A percentile compares a stretch with the other conserved stretches of the same genome.
Conservation (phyloP, 92 coral and sea anemone species). For the Actinostola sp. region DNA sequence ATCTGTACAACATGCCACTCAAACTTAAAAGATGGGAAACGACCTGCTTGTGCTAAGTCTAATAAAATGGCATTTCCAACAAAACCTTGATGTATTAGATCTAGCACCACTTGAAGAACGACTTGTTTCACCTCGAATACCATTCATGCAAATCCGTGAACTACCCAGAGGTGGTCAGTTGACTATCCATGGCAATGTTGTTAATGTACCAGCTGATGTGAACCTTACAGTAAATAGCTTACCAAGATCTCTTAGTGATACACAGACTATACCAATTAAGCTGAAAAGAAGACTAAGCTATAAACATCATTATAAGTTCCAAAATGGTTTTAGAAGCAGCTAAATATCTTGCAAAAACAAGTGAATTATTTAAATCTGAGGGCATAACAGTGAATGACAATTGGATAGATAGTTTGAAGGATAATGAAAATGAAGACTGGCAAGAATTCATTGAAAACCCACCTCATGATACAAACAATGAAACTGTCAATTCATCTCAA, state of each 20-base stretch:
- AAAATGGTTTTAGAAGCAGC: constrained; percentile 64
- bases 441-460: constrained; percentile 17
- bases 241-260: constrained; percentile 53
- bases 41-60: too few species aligned
- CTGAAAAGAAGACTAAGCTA: constrained; percentile 47
- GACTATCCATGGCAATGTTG: constrained; percentile 59
- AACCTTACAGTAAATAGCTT: constrained; percentile 55
- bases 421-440: constrained; percentile 30
- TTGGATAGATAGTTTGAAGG: constrained; percentile 15
- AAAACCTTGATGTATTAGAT: constrained; percentile 44
- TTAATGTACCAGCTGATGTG: constrained; percentile 57
- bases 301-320: constrained; percentile 64
- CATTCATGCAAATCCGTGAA: constrained; percentile 71
- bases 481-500: neutral
- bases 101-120: constrained; percentile 70
- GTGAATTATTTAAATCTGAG: constrained; percentile 47
- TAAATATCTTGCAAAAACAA: constrained; percentile 42
- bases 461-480: too few species aligned
- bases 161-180: constrained; percentile 74
- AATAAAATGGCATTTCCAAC: constrained; percentile 52
- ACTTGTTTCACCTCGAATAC: too few species aligned
- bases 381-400: constrained; percentile 42
- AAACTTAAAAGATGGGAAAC: too few species aligned
- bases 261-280: constrained; percentile 50
- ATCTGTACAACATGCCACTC: too few species aligned